phyloP scores from a whole-genome alignment of 2,113 vertebrate genomes.

The Diadophis punctatus region DNA sequence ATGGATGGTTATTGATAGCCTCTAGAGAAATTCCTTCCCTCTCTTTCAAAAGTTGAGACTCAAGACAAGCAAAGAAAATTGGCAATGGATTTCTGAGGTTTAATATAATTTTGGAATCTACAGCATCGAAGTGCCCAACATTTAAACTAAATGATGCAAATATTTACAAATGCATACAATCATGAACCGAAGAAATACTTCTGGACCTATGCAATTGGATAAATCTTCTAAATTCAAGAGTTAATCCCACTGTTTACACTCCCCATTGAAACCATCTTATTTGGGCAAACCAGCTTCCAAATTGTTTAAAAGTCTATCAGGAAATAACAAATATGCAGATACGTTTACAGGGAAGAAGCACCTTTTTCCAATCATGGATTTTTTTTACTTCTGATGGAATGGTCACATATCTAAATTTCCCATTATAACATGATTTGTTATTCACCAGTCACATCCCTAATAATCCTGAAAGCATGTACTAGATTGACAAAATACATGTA shows the following conservation, averaged over 20 bases:
- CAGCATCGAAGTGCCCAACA: not conserved
- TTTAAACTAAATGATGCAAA: not conserved
- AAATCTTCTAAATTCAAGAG: not conserved
- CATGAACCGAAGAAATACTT: not conserved
- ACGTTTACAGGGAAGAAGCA: not conserved
- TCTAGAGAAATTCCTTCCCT: not conserved
- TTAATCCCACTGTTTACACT: not conserved
- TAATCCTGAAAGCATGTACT: not conserved
- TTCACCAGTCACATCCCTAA: not conserved
- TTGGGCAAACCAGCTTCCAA: not conserved
- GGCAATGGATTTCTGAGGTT: not conserved
- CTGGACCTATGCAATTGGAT: not conserved
- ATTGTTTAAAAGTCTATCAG: not conserved
- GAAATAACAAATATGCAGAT: not conserved
- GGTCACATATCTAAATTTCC: too few relatives aligned
- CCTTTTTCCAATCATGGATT: not conserved
- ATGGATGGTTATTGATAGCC: not conserved
- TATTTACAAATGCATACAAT: not conserved
- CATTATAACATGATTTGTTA: not conserved
- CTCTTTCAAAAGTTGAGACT: not conserved
- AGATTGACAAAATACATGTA: not conserved
- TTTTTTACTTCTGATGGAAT: not conserved
- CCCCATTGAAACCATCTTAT: not conserved
- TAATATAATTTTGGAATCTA: not conserved
- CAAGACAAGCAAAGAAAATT: not conserved